Evolutionary conservation across 2,797 vertebrate species (phyloP).

Genomic region (Octomys mimax): DNA sequence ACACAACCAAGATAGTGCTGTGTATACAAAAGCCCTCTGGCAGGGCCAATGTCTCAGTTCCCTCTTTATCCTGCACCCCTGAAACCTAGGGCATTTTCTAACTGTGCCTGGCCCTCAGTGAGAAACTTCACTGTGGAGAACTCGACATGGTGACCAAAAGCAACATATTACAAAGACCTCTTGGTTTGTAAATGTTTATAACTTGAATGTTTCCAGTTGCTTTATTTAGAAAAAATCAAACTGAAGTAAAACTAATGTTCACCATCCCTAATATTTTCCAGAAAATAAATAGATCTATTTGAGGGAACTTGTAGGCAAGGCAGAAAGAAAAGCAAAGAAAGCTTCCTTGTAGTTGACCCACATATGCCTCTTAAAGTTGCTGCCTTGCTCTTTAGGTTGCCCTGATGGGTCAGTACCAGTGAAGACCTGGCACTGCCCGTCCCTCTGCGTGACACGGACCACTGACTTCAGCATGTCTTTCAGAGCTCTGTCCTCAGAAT

Average conservation of each 20-base stretch:
- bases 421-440: background rate
- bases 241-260: conserved; percentile 65
- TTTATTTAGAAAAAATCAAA: conserved; percentile 73
- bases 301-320: conserved; percentile 23
- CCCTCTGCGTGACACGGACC: background rate
- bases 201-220: conserved; percentile 54
- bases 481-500: background rate
- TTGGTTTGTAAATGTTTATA: conserved; percentile 57
- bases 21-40: background rate
- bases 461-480: background rate
- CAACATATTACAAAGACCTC: conserved; percentile 64
- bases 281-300: conserved; percentile 57
- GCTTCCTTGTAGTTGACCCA: conserved; percentile 4
- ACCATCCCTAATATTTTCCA: conserved; percentile 61
- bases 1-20: background rate
- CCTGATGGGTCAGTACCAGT: background rate
- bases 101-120: background rate
- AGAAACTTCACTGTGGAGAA: conserved; percentile 2
- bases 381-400: background rate
- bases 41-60: background rate
- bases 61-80: no score
- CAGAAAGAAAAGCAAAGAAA: conserved; percentile 57
- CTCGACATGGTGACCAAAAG: conserved; percentile 41
- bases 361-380: background rate
- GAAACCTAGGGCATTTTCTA: background rate